Evolutionary conservation across 2,888 invertebrate genomes (phyloP), one percentile per base, ranked within the genome.

Genomic region (Apocheima hispidaria): DNA sequence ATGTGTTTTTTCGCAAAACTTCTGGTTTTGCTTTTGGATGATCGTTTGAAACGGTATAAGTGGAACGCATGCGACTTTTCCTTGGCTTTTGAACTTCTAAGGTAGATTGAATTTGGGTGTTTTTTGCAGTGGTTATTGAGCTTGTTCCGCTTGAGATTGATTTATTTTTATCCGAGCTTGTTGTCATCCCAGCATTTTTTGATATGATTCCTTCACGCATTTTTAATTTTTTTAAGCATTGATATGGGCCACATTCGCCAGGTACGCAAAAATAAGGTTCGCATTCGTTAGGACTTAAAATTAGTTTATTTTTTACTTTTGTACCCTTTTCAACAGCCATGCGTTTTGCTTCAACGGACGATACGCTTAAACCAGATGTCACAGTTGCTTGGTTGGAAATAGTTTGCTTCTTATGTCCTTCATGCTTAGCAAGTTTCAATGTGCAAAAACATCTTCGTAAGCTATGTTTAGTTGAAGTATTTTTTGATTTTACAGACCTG

Each of bases 401-500:
- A 26, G 54, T 63, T 33, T 36, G 55, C 12, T 33, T 5, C 55
- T 28, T 36, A 28, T 57, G 28, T 20, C 66, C 66, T 44, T 63
- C 56, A 26, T 43, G 33, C 52, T 74, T 72, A 56, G 56, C 50
- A 26, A 82, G 58, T 69, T 81, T 79, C 43, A 81, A 67, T 9
- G 76, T 79, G 65, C 83, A 82, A 51, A 76, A 73, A 61, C 82
- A 84, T 66, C 72, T 77, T 21, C 71, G 72, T 60, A 80, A 70
- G 36, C 60, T 64, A 40, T 71, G 61, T 63, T 70, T 75, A 9
- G 60, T 71, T 21, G 51, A 48, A 4, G 66, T 68, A 21, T 70
- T 66, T 48, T 71, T 72, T 5, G 72, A 70, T 66, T 65, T 73
- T 46, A 35, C 60, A 14, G 65, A 65, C 62, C 56, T 70, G 30